Evolutionary conservation across 2,888 invertebrate genomes (phyloP).

Genomic region (Cryptocephalus primarius): DNA sequence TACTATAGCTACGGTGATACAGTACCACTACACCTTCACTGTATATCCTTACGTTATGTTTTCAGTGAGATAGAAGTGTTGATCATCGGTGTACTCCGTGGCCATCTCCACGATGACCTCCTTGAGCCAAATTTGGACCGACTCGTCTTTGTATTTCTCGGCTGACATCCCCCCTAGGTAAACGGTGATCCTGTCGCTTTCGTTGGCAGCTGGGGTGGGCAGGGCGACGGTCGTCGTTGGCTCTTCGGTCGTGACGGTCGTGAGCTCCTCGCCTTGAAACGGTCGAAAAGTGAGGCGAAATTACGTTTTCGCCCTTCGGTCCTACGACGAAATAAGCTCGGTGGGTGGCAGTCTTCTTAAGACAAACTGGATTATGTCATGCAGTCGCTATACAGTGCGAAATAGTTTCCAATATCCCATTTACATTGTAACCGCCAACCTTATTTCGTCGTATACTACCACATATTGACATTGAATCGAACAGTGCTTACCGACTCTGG

Average conservation of each 20-base stretch:
- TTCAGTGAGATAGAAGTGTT: conserved; percentile 13
- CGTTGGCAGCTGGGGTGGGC: conserved; percentile 12
- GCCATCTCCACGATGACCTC: conserved; percentile 14
- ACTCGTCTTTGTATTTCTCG: conserved; percentile 4
- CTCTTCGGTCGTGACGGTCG: conserved; percentile 12
- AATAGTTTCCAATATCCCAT: no score
- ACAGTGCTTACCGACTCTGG: not conserved
- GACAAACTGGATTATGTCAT: no score
- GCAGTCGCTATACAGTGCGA: no score
- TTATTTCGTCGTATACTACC: no score
- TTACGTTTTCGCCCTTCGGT: no score
- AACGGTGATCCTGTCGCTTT: conserved; percentile 9
- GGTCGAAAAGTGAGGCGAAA: no score
- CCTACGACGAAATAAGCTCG: no score
- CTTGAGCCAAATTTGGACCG: conserved; percentile 3
- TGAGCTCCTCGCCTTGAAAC: conserved; percentile 14
- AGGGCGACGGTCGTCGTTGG: conserved; percentile 11
- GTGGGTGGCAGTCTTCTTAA: no score
- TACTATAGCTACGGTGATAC: no score
- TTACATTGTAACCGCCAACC: no score
- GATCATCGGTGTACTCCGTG: conserved; percentile 11
- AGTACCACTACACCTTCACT: no score
- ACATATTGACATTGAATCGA: no score
- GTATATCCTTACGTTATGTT: conserved; percentile 13
- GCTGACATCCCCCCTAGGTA: conserved; percentile 11